phyloP scores from a whole-genome alignment of 2,113 vertebrate species.

The Sapajus apella region DNA sequence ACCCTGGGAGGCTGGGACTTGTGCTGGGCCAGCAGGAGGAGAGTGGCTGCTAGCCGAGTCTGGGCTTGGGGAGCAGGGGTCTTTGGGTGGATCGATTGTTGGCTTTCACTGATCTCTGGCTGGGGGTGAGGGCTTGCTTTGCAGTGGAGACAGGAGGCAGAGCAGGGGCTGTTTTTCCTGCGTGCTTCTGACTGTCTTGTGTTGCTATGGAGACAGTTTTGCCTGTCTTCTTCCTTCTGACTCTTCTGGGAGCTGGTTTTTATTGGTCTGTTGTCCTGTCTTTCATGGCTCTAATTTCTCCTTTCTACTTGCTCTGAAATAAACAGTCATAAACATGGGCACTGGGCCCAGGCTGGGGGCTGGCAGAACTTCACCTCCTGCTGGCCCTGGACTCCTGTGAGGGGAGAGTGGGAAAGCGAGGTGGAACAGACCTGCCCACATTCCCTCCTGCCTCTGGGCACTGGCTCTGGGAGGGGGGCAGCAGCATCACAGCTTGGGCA shows the following conservation, averaged over 20 bases:
- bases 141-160: slow-evolving; percentile 40
- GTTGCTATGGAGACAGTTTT: slow-evolving; percentile 80
- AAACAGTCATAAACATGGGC: slow-evolving; percentile 75
- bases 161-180: slow-evolving; percentile 67
- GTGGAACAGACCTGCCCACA: neutral
- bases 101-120: neutral
- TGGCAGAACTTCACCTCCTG: slow-evolving; percentile 56
- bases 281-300: slow-evolving; percentile 78
- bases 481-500: neutral
- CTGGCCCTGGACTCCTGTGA: neutral
- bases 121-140: neutral
- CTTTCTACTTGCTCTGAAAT: slow-evolving; percentile 75
- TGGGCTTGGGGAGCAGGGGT: neutral
- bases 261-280: slow-evolving; percentile 81
- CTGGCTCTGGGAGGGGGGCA: neutral
- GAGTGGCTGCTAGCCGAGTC: neutral
- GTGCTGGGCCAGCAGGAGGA: neutral
- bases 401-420: neutral
- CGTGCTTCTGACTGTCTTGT: slow-evolving; percentile 71
- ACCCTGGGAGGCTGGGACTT: neutral
- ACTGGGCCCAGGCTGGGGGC: slow-evolving; percentile 60
- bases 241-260: slow-evolving; percentile 79
- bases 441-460: neutral
- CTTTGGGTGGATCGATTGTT: neutral
- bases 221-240: slow-evolving; percentile 75